These are phyloP conservation scores for Opisthograptis luteolata DNA, from an alignment of 2,888 invertebrate genomes.

Conservation along the genomic window DNA sequence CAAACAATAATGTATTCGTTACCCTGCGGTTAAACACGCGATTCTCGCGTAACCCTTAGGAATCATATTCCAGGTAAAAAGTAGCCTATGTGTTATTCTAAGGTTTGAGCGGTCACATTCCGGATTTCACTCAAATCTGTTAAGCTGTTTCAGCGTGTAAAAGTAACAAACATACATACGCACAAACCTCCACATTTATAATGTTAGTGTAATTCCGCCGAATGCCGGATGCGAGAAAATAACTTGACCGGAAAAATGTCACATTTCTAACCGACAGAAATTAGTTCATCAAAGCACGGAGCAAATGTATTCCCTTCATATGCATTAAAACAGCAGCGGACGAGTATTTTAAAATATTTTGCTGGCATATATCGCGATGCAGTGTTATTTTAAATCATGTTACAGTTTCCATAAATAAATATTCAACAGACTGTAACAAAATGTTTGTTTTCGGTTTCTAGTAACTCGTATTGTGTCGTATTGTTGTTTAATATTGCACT, in stretches of 20 bases:
- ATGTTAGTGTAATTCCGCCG: too few relatives aligned
- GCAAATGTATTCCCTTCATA: conserved; percentile 10
- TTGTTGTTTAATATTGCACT: not conserved
- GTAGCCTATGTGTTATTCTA: too few relatives aligned
- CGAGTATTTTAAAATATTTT: conserved; percentile 23
- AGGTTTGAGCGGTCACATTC: too few relatives aligned
- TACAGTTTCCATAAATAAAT: not conserved
- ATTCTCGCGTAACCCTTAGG: too few relatives aligned
- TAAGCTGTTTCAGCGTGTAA: too few relatives aligned
- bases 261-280: conserved; percentile 1
- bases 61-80: too few relatives aligned
- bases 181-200: too few relatives aligned
- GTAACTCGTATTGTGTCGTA: conserved; percentile 4
- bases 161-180: too few relatives aligned
- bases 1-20: too few relatives aligned
- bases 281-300: conserved; percentile 3
- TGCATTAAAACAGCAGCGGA: conserved; percentile 18
- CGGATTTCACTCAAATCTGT: too few relatives aligned
- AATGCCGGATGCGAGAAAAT: not conserved
- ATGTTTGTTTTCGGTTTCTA: conserved; percentile 20
- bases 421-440: conserved; percentile 5
- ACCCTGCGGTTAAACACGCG: too few relatives aligned
- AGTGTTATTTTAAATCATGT: conserved; percentile 24
- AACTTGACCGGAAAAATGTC: not conserved
- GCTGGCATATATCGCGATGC: conserved; percentile 5